Evolutionary conservation across 1,140 invertebrate genomes (phyloP), one percentile per base, ranked within the genome.

Genomic region (Glomeris maerens): DNA sequence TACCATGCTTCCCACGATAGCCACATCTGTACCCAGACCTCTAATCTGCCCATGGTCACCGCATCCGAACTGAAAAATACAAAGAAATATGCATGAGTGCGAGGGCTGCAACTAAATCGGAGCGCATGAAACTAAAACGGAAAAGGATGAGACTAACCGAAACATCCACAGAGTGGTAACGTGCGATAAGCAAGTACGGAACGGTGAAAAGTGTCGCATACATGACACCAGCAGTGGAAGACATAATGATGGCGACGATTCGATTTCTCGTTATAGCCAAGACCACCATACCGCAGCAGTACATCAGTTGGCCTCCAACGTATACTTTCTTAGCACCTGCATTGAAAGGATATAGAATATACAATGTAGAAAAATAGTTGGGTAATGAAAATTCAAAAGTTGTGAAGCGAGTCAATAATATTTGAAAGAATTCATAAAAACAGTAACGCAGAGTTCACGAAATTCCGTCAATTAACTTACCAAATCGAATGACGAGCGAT

Each of bases 141-240:
- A 36, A 10, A 36, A 10, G 17, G 17, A 36, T 10, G 31, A 36
- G 31, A 36, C 31, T 36, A 17, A 10, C 10, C 17, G 31, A 10
- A 17, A 78, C 80, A 55, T 83, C 80, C 28, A 78, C 78, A 10
- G 84, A 78, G 63, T 96, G 92, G 64, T 95, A 96, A 62, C 92
- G 83, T 1, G 92, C 90, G 7, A 96, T 78, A 20, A 96, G 70
- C 13, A 96, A 67, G 63, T 94, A 96, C 1, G 92, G 92, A 87
- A 96, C 92, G 1, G 91, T 97, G 65, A 97, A 96, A 10, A 97
- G 71, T 0, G 92, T 96, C 0, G 91, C 91, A 66, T 96, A 97
- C 89, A 95, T 93, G 25, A 97, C 80, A 0, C 92, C 92, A 2
- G 88, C 87, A 0, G 84, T 82, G 77, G 83, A 85, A 31, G 87